Evolutionary conservation across 1,140 invertebrate genomes (phyloP), one percentile per base, ranked within the genome.

Genomic region (Calliopsis andreniformis): DNA sequence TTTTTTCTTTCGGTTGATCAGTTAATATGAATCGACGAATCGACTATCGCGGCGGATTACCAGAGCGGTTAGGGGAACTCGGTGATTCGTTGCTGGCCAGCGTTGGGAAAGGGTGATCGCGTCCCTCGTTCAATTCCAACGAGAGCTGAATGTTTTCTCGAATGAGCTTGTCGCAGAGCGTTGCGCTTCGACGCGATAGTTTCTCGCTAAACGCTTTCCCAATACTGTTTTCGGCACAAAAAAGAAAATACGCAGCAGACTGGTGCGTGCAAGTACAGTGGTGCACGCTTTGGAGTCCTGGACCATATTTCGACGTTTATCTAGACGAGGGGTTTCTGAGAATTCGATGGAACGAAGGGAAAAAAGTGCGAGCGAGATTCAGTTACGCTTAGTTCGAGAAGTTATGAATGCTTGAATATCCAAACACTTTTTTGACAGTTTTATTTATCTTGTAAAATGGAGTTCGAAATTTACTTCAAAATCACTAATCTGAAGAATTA

Each of bases 31-130:
- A n/a, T n/a, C n/a, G n/a, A n/a, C 32, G 18, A 16, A 28, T 14
- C 58, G 43, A 49, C 28, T 18, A 25, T 35, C 14, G 28, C 20
- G 51, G 51, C 0, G 62, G 53, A 39, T 35, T 49, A 76, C 32
- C 63, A 43, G 49, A 55, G 70, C 62, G 35, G 47, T 76, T 68
- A 49, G 32, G 64, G 43, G 32, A 5, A 10, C 51, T 58, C 43
- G 23, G 32, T 67, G 72, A 59, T 59, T 76, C 66, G 53, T 76
- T 68, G 42, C 56, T 43, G 49, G 18, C 32, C 76, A 78, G 69
- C 69, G 76, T 72, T 78, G 76, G 59, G 69, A 10, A 77, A 69
- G 42, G 1, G 7, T 25, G 16, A 42, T 30, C 42, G 16, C 16
- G 45, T 53, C 42, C 14, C 30, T 68, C 53, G 14, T 5, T 23